Conservation (phyloP, 1,140 invertebrate genomes). For the Plectus sambesii region DNA sequence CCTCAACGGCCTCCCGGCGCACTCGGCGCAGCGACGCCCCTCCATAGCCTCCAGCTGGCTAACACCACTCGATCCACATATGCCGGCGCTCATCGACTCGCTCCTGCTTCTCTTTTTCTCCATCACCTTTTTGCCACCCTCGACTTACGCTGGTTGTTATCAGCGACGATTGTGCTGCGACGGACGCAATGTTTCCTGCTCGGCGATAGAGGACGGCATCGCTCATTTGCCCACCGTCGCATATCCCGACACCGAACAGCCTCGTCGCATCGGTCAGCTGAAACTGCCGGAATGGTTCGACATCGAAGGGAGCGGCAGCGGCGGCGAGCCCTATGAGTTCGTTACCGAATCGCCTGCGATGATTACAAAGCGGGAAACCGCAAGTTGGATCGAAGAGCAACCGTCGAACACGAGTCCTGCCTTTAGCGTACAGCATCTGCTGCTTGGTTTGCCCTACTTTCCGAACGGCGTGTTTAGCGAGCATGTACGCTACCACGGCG, state of each 20-base stretch:
- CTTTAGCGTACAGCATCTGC: too few relatives aligned
- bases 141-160: conserved; percentile 18
- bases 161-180: conserved; percentile 19
- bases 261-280: conserved; percentile 7
- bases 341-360: neutral
- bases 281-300: too few relatives aligned
- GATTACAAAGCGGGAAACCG: conserved; percentile 5
- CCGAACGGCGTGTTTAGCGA: too few relatives aligned
- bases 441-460: too few relatives aligned
- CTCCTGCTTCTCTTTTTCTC: conserved; percentile 7
- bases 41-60: too few relatives aligned
- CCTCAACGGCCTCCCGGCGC: too few relatives aligned
- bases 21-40: too few relatives aligned
- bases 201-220: conserved; percentile 19
- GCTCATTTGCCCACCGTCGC: conserved; percentile 19
- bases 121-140: conserved; percentile 11
- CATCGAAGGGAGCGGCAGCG: conserved; percentile 1
- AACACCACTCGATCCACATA: too few relatives aligned
- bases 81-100: too few relatives aligned
- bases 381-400: conserved; percentile 5
- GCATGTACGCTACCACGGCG: too few relatives aligned
- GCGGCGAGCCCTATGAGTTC: conserved; percentile 10
- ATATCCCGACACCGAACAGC: conserved; percentile 3
- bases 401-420: too few relatives aligned
- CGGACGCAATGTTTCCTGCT: conserved; percentile 21